Percentiles rank a stretch among this genome's conserved stretches.
These are phyloP conservation scores for Tyrophagus putrescentiae DNA, from an alignment of 1,140 invertebrate species.

Conservation along the genomic window DNA sequence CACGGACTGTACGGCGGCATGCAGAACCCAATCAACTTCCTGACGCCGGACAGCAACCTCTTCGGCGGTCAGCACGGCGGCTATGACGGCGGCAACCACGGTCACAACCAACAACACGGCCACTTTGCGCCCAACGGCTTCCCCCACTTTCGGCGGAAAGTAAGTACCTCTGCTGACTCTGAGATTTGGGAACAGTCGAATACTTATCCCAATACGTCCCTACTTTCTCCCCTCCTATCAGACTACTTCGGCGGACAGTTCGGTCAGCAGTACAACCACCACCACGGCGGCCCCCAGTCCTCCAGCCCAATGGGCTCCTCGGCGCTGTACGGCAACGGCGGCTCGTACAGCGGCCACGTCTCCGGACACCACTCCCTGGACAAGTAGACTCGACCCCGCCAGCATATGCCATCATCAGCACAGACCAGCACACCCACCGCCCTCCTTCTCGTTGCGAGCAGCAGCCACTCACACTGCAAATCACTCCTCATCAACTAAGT, in stretches of 20 bases:
- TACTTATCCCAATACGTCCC: no score
- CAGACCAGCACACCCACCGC: neutral
- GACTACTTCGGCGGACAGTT: neutral
- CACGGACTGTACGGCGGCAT: neutral
- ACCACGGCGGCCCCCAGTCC: neutral
- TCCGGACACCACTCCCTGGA: neutral
- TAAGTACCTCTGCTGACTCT: no score
- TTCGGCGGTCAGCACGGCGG: neutral
- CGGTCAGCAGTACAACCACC: neutral
- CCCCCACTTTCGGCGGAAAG: neutral
- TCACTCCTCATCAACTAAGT: constrained; percentile 4
- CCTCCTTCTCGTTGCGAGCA: neutral
- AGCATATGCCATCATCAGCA: neutral
- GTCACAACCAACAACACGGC: no score
- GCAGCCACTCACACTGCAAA: no score
- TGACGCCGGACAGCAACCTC: neutral
- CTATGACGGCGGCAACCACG: no score
- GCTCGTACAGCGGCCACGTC: neutral
- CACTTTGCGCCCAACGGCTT: neutral
- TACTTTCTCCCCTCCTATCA: no score
- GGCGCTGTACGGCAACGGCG: neutral
- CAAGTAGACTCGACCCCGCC: neutral
- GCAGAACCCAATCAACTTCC: neutral
- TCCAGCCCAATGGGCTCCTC: neutral
- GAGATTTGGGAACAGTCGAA: no score